Conservation (phyloP, 2,113 vertebrate genomes). For the Cercocebus atys region DNA sequence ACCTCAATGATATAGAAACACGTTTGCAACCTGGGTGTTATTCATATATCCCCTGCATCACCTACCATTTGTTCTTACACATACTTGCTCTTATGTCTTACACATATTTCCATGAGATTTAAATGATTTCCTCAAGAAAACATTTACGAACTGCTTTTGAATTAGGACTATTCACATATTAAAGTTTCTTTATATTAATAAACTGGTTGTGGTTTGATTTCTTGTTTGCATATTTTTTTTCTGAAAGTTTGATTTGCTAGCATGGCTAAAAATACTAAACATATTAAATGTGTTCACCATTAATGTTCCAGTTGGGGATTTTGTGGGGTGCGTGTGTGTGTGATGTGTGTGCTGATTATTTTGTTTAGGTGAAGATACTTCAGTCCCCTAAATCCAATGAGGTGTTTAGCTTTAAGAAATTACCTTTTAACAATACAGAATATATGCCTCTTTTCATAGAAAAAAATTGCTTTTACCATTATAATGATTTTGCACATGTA, state of each 20-base stretch:
- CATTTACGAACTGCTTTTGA: neutral
- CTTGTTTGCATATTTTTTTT: neutral
- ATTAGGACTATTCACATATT: neutral
- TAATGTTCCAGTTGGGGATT: neutral
- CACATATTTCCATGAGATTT: neutral
- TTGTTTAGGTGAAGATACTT: neutral
- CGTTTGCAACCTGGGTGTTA: neutral
- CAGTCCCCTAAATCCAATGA: neutral
- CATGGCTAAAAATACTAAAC: neutral
- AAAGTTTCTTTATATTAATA: neutral
- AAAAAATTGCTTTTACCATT: neutral
- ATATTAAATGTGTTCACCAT: neutral
- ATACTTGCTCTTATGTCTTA: neutral
- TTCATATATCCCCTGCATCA: neutral
- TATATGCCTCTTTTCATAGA: neutral
- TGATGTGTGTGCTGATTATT: neutral
- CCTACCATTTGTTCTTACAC: neutral
- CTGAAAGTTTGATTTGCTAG: neutral
- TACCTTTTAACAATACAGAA: neutral
- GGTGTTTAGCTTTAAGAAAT: neutral
- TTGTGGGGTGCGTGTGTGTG: neutral
- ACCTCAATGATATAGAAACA: neutral
- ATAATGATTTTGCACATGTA: neutral
- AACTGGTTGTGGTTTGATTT: neutral
- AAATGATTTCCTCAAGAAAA: conserved; percentile 16